Evolutionary conservation across 2,797 vertebrate species (phyloP), one percentile per base, ranked within the genome.

Genomic region (Sorex maritimensis): DNA sequence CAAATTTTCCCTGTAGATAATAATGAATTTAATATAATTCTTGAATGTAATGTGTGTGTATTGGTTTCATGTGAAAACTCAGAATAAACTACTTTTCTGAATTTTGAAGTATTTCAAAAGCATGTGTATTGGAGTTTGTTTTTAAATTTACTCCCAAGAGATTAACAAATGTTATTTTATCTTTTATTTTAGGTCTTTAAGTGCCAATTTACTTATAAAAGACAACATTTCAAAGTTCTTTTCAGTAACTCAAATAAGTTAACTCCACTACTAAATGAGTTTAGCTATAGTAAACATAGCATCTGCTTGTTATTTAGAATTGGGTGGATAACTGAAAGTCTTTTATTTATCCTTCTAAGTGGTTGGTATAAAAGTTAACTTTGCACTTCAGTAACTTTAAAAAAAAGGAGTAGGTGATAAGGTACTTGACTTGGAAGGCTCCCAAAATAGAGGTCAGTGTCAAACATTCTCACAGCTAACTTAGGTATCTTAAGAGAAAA

Each of bases 351-450:
- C 68, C 23, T 82, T 83, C 49, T 24, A 67, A 10, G 12, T 82
- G 68, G 9, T 34, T 77, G 52, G n/a, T 26, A 28, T 75, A 65
- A 92, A 92, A 52, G 11, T 63, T 90, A 74, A 89, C n/a, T 63
- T 94, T n/a, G 1, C 15, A 72, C 5, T 55, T 67, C 30, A 19
- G 15, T 85, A 88, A 80, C 26, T 81, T 81, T 49, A 67, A 61
- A 93, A 84, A 34, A 88, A 52, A 72, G 30, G 79, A 65, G 11
- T 77, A 75, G 73, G 8, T 68, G 38, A 55, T 79, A 65, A 23
- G 52, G 30, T 63, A 63, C 71, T 68, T 75, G 23, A 84, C 9
- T n/a, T 4, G n/a, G 28, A 92, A 93, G 7, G 0, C 13, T 83
- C 28, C 67, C 10, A 13, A 68, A 93, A 83, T 3, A 88, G 46